Evolutionary conservation across 2,113 vertebrate species (phyloP), one percentile per base, ranked within the genome.

Genomic region (Callochromis pleurospilus): DNA sequence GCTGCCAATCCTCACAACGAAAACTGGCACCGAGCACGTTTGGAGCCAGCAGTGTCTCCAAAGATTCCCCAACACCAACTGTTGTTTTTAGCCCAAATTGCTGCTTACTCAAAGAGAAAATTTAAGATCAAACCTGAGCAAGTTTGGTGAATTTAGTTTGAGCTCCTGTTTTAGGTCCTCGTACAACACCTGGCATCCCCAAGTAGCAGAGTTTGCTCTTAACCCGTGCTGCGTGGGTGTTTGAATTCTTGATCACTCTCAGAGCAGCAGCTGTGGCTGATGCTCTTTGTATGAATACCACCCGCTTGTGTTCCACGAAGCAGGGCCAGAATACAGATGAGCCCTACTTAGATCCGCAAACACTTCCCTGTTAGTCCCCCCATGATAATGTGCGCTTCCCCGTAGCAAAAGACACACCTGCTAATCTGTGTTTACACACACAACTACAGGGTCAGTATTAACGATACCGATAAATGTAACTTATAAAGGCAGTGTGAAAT

Each of bases 321-420:
- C 88, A 83, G 58, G 68, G 24, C 86, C 81, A 60, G 92, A 93
- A 92, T 93, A 93, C 88, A 92, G 90, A 95, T 86, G 42, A 91
- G 87, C 55, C 29, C 10, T 9, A n/a, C 47, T 85, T 75, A 68
- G 58, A 90, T 53, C 81, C 5, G 17, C 77, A 80, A 83, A 84
- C 65, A n/a, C 54, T 79, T 58, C 77, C 85, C 90, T 49, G 55
- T 86, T 87, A 81, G 60, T 77, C 51, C 26, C 38, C 51, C 45
- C 68, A 31, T 17, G 58, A 45, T 83, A 79, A 82, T 83, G 29
- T 85, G 77, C n/a, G 42, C 62, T 42, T 85, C 58, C 79, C 17
- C 54, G 8, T 54, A 47, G 88, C 62, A 83, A 89, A 88, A 84
- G 84, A 56, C 55, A 90, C 87, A 88, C 75, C 85, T 87, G 85